Evolutionary conservation across 2,797 vertebrate species (phyloP), one percentile per base, ranked within the genome.

Genomic region (Esox masquinongy): DNA sequence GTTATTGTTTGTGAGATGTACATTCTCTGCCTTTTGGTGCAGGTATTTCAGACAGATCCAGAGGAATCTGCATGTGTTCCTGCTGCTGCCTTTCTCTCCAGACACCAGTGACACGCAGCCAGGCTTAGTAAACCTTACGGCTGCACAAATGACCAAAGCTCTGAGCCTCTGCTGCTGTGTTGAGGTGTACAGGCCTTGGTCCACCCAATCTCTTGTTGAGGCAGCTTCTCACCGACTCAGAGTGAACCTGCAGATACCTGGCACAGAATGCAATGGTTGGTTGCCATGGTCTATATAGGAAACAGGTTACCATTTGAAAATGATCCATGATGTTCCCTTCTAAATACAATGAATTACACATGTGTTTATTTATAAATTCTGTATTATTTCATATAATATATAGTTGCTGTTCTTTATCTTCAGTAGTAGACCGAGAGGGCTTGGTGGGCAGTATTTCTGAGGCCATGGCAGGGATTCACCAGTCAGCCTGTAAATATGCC

Each of bases 391-490:
- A 8, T 63, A 69, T 53, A 15, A 34, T 36, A 70, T 56, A 49
- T 26, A 72, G 43, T 7, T 77, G 3, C 63, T 31, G 4, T 63
- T 77, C 34, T 72, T 43, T n/a, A 70, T 77, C 79, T 64, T 12
- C 34, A 74, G 17, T 74, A 93, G 92, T 47, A 72, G 74, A 80
- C 5, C 67, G 14, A 49, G 77, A 73, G 34, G 49, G 19, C 24
- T 86, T 90, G 68, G 49, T 81, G 70, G 56, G 59, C 51, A 85
- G 80, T 68, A 26, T 95, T 34, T 85, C 91, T 66, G 83, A 82
- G 74, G 92, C 85, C 14, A 95, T 96, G 91, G 94, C 95, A 76
- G 83, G 80, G 76, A 92, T 97, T 77, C 95, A 97, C 79, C 90
- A 85, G 34, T 95, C 91, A 17, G 93, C 94, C 3, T 73, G 83